Conservation (phyloP, 1,140 invertebrate genomes). For the Parapsyche elsis region DNA sequence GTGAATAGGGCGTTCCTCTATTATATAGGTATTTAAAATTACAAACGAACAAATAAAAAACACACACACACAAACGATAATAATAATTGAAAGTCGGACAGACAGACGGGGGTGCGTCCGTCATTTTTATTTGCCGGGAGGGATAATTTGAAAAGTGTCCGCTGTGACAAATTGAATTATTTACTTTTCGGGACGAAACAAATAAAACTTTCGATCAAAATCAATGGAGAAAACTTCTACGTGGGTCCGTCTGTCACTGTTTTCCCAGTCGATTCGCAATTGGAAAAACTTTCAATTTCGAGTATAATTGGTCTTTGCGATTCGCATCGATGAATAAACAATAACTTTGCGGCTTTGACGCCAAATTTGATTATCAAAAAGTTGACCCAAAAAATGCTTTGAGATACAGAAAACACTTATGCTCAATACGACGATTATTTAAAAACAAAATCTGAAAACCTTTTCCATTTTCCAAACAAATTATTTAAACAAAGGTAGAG, state of each 20-base stretch:
- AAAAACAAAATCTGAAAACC: too few relatives aligned
- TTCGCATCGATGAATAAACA: constrained; percentile 1
- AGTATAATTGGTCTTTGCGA: constrained; percentile 7
- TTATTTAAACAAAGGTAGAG: too few relatives aligned
- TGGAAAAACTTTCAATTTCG: neutral
- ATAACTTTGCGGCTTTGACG: neutral
- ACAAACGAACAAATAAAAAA: too few relatives aligned
- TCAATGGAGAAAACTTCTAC: constrained; percentile 33
- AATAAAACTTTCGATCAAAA: constrained; percentile 40
- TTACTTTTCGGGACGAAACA: constrained; percentile 40
- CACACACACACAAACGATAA: too few relatives aligned
- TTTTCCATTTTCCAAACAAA: too few relatives aligned
- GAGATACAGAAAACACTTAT: too few relatives aligned
- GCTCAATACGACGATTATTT: too few relatives aligned
- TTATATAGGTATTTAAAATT: too few relatives aligned
- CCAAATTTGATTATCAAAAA: constrained; percentile 10
- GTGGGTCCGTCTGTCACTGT: neutral
- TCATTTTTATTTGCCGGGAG: constrained; percentile 11
- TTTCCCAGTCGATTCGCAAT: too few relatives aligned
- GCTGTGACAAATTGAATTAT: constrained; percentile 48
- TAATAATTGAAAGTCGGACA: too few relatives aligned
- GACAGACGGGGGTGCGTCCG: neutral
- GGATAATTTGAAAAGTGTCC: constrained; percentile 43
- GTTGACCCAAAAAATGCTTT: neutral
- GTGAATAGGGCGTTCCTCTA: too few relatives aligned